Percentiles rank a stretch among this genome's conserved stretches.
phyloP scores from a whole-genome alignment of 2,113 vertebrate species.

The Hippotragus niger region DNA sequence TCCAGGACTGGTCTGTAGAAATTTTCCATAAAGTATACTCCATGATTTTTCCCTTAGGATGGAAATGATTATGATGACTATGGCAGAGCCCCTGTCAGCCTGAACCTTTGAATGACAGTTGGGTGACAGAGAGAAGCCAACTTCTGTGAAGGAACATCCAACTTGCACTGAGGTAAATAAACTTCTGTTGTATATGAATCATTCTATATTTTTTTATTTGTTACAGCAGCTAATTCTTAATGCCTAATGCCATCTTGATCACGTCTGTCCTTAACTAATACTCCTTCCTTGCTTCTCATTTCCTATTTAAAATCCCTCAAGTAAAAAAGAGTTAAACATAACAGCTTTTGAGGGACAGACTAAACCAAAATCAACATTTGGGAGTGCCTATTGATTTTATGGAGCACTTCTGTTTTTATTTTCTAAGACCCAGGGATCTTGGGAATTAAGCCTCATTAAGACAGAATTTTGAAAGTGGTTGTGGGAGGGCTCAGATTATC shows the following conservation, averaged over 20 bases:
- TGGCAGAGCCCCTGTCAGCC: not conserved
- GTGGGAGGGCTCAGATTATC: not conserved
- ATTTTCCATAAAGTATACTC: not conserved
- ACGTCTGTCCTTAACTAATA: not conserved
- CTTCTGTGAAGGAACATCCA: not conserved
- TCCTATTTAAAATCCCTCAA: conserved; percentile 7
- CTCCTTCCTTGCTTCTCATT: not conserved
- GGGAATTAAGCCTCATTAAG: not conserved
- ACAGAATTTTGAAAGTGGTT: not conserved
- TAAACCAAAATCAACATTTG: not conserved
- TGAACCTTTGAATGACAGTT: not conserved
- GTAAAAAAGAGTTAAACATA: not conserved
- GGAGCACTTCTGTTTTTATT: not conserved
- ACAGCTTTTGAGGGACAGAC: not conserved
- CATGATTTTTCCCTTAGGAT: not conserved
- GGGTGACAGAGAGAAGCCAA: not conserved
- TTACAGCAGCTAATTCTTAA: not conserved
- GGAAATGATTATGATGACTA: not conserved
- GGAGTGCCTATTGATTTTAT: not conserved
- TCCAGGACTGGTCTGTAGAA: not conserved
- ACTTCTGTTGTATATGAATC: not conserved
- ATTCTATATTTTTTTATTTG: not conserved
- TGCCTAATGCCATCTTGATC: not conserved
- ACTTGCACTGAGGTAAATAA: not conserved
- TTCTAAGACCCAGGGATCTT: not conserved